Conservation (phyloP, 2,113 vertebrate species). For the Heterochromis multidens region DNA sequence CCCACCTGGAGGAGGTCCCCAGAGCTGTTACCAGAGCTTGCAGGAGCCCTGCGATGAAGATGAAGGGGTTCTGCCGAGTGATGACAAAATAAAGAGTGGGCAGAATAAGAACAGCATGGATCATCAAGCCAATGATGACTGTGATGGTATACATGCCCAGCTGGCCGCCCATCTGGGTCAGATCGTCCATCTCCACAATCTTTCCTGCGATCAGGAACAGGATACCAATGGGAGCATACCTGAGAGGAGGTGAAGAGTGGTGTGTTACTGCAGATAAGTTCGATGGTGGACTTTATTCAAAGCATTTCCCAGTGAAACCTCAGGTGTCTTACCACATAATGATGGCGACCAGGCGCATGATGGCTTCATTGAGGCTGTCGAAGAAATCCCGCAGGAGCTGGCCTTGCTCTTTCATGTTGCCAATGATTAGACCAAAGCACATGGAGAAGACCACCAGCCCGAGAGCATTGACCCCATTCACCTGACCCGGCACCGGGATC, state of each 20-base stretch:
- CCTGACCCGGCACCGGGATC: conserved; percentile 87
- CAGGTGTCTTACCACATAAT: conserved; percentile 87
- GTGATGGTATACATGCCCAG: conserved; percentile 97
- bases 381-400: conserved; percentile 90
- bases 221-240: conserved; percentile 95
- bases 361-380: conserved; percentile 94
- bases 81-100: conserved; percentile 93
- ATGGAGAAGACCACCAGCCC: conserved; percentile 96
- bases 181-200: conserved; percentile 98
- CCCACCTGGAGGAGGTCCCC: conserved; percentile 94
- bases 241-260: conserved; percentile 39
- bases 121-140: conserved; percentile 89
- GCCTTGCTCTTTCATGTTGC: conserved; percentile 96
- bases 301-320: not conserved
- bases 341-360: conserved; percentile 93
- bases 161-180: conserved; percentile 94
- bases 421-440: conserved; percentile 95
- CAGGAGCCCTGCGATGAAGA: conserved; percentile 92
- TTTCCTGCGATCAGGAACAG: conserved; percentile 96
- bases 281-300: not conserved
- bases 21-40: conserved; percentile 94
- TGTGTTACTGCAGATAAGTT: not conserved
- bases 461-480: conserved; percentile 92
- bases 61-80: conserved; percentile 91
- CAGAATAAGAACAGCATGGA: conserved; percentile 88